phyloP scores from a whole-genome alignment of 2,113 vertebrate genomes.

The Ptilonorhynchus violaceus region DNA sequence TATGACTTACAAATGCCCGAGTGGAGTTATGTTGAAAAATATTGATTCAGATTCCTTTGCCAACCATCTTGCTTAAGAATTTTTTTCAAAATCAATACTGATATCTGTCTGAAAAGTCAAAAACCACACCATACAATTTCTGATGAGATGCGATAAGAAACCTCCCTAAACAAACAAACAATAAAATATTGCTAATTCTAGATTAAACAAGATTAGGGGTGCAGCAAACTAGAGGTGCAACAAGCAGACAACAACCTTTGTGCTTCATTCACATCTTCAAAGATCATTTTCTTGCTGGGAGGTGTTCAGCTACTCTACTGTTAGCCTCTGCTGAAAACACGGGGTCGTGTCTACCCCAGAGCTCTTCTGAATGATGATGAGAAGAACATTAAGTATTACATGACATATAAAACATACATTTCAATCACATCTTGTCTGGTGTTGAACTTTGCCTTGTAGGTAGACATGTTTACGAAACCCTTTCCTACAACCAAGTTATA shows the following conservation, averaged over 20 bases:
- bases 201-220: neutral
- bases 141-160: neutral
- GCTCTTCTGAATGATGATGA: neutral
- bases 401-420: neutral
- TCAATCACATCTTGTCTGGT: neutral
- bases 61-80: neutral
- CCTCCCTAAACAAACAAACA: neutral
- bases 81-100: neutral
- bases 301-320: neutral
- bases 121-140: neutral
- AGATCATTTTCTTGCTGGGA: neutral
- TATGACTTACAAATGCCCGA: neutral
- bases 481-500: neutral
- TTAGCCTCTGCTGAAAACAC: neutral
- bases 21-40: neutral
- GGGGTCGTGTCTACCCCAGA: neutral
- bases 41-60: neutral
- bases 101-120: neutral
- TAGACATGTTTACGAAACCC: neutral
- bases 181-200: neutral
- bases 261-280: neutral
- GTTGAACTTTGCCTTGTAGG: neutral
- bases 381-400: neutral
- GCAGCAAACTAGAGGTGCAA: neutral
- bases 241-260: neutral